Conservation (phyloP, 1,140 invertebrate genomes). For the Ceratoteleas bidentatus region DNA sequence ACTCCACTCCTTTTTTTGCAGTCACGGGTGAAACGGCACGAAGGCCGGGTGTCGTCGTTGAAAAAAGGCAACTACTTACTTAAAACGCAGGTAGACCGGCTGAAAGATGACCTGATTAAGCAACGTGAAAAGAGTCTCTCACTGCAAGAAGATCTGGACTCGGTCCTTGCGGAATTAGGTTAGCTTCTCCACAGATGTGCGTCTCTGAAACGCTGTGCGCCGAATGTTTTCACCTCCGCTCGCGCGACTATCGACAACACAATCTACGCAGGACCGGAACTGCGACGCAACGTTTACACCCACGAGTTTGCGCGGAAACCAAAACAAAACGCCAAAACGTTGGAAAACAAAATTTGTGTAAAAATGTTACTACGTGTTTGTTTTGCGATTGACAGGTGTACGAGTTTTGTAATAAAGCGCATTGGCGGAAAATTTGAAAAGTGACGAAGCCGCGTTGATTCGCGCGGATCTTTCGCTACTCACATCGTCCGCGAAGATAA, state of each 20-base stretch:
- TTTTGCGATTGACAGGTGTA: conserved; percentile 61
- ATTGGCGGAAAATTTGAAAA: conserved; percentile 53
- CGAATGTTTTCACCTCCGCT: conserved; percentile 24
- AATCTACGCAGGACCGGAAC: conserved; percentile 14
- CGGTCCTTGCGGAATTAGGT: conserved; percentile 88
- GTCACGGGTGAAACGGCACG: conserved; percentile 86
- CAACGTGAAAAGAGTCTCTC: conserved; percentile 88
- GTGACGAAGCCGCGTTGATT: not conserved
- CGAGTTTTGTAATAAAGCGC: conserved; percentile 76
- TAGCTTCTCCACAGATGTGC: conserved; percentile 67
- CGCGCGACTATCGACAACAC: conserved; percentile 7
- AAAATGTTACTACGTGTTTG: too few species aligned
- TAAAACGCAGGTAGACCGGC: conserved; percentile 91
- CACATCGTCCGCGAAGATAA: conserved; percentile 47
- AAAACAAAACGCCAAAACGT: too few species aligned
- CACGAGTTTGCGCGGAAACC: conserved; percentile 51
- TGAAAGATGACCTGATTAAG: conserved; percentile 91
- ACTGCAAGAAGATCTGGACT: conserved; percentile 91
- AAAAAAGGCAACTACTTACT: conserved; percentile 93
- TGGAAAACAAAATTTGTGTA: too few species aligned
- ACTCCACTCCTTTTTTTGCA: conserved; percentile 74
- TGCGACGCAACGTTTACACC: not conserved
- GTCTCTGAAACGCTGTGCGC: conserved; percentile 7
- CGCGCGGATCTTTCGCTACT: too few species aligned
- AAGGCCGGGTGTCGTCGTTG: conserved; percentile 87